A percentile compares a stretch with the other conserved stretches of the same genome.
Conservation (phyloP, 2,113 vertebrate genomes). For the Eira barbara region DNA sequence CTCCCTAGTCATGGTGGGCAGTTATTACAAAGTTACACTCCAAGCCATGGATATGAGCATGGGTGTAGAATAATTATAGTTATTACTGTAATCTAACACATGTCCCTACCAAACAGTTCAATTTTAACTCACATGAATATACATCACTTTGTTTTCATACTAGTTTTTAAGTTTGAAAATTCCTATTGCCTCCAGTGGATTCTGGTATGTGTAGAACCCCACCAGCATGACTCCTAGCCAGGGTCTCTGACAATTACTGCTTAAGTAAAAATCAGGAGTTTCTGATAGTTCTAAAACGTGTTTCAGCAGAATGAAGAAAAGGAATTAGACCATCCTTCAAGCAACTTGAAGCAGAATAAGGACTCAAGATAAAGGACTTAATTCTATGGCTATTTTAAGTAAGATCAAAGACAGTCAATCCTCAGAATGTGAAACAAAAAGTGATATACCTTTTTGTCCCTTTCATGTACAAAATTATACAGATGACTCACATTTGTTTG, state of each 20-base stretch:
- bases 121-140: not conserved
- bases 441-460: not conserved
- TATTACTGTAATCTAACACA: not conserved
- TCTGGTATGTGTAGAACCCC: not conserved
- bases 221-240: not conserved
- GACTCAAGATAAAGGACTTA: not conserved
- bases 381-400: not conserved
- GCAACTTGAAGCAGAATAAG: not conserved
- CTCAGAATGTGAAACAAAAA: slow-evolving; percentile 21
- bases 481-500: not conserved
- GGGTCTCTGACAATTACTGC: not conserved
- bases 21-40: not conserved
- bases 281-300: not conserved
- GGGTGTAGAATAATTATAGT: fast-evolving
- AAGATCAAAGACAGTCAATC: not conserved
- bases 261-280: not conserved
- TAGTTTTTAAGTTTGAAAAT: not conserved
- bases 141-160: not conserved
- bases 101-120: not conserved
- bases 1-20: no score
- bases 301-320: slow-evolving; percentile 3
- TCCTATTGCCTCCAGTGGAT: not conserved
- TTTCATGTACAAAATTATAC: not conserved
- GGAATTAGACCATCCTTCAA: not conserved
- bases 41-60: not conserved